phyloP scores from a whole-genome alignment of 2,113 vertebrate species.

The Cephalopterus ornatus region DNA sequence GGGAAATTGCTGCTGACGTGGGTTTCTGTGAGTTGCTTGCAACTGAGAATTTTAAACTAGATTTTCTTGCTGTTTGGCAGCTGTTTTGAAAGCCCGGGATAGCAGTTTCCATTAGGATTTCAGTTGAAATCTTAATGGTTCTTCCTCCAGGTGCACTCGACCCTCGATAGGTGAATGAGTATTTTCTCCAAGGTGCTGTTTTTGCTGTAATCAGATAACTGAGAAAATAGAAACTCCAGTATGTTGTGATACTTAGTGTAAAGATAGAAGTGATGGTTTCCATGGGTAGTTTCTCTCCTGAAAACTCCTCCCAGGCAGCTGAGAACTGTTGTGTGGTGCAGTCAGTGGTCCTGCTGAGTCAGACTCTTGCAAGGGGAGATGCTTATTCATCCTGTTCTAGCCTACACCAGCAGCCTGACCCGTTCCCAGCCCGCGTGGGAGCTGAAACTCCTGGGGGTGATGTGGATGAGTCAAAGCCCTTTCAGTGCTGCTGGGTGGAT shows the following conservation, averaged over 20 bases:
- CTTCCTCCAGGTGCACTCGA: not conserved
- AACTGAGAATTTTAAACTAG: not conserved
- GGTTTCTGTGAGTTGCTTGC: not conserved
- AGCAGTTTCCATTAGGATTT: not conserved
- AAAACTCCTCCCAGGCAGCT: not conserved
- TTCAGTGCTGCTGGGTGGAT: not conserved
- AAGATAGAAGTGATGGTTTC: not conserved
- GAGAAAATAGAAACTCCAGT: not conserved
- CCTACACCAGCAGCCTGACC: not conserved
- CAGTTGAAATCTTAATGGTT: not conserved
- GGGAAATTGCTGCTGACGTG: not conserved
- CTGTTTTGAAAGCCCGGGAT: not conserved
- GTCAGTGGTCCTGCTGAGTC: slow-evolving; percentile 34
- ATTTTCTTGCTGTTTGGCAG: not conserved
- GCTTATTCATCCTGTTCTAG: slow-evolving; percentile 10
- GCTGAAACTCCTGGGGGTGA: not conserved
- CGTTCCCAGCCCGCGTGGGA: not conserved
- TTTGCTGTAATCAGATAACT: not conserved
- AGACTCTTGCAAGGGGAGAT: not conserved
- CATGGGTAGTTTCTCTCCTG: not conserved
- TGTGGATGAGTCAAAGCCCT: slow-evolving; percentile 7
- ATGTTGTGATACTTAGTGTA: not conserved
- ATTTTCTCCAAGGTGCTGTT: not conserved
- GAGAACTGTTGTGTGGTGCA: not conserved
- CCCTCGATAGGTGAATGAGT: not conserved